These are phyloP conservation scores for Rhombomys opimus DNA, from an alignment of 2,113 vertebrate species.

Conservation along the genomic window DNA sequence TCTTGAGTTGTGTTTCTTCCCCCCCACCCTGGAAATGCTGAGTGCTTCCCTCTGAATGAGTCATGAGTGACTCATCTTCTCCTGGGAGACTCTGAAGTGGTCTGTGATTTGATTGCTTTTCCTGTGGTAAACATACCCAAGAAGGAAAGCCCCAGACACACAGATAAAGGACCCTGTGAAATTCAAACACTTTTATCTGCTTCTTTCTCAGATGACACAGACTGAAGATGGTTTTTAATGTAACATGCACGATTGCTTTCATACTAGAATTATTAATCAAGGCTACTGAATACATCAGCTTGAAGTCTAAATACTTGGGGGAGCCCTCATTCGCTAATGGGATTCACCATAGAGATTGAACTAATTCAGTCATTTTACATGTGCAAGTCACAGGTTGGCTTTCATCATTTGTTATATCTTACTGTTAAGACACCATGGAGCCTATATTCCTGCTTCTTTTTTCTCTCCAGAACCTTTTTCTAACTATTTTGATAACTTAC, in stretches of 20 bases:
- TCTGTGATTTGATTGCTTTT: constrained; percentile 80
- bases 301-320: not conserved
- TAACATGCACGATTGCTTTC: constrained; percentile 35
- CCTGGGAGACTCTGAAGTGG: constrained; percentile 79
- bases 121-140: constrained; percentile 73
- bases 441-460: constrained; percentile 48
- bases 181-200: constrained; percentile 65
- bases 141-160: constrained; percentile 69
- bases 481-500: constrained; percentile 69
- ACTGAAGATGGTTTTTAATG: constrained; percentile 49
- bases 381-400: not conserved
- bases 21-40: constrained; percentile 51
- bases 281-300: not conserved
- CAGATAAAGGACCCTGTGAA: constrained; percentile 28
- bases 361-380: constrained; percentile 44
- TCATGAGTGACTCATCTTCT: constrained; percentile 85
- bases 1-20: not conserved
- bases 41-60: constrained; percentile 80
- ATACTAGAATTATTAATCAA: constrained; percentile 24
- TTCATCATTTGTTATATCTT: constrained; percentile 37
- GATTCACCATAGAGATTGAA: constrained; percentile 46
- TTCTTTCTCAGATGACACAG: constrained; percentile 55
- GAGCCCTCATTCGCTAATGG: not conserved
- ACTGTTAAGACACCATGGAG: not conserved
- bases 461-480: constrained; percentile 31